Evolutionary conservation across 2,888 invertebrate species (phyloP), one percentile per base, ranked within the genome.

Genomic region (Dasypolia templi): DNA sequence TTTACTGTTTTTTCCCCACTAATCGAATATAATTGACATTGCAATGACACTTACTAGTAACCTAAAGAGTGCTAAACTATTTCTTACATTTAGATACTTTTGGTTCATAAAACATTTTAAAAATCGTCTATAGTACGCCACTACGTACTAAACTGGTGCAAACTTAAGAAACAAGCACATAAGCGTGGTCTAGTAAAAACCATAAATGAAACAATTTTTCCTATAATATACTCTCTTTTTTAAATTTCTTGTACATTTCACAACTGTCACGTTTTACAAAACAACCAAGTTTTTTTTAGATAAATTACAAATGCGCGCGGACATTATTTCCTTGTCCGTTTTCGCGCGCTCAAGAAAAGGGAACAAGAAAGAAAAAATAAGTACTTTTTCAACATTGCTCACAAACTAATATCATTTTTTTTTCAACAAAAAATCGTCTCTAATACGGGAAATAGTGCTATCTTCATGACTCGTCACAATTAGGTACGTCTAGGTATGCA

Each of bases 1-100:
- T 94, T 87, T 94, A 93, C 92, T 91, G 94, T 92, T 92, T 92
- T 92, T 91, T 92, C 91, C 88, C 79, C 92, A 93, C 96, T 96
- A 96, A 93, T 95, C 94, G 93, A 95, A 96, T 96, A 96, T 96
- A 96, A 96, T 96, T 96, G 96, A 96, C 96, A 94, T 95, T 92
- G 95, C 95, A 92, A 95, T 95, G 94, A 95, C 94, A 94, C 95
- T 95, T 95, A 95, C 95, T 96, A 95, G 93, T 95, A 96, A 91
- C 93, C 95, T 95, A 95, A 91, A 93, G 88, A 93, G 93, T 95
- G 95, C 95, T 95, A 95, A 92, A 92, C 94, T 95, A 94, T 92
- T 89, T 89, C 95, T 95, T 95, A 95, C 87, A 93, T 88, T 91
- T 93, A 94, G 82, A 92, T 90, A 91, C 86, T 88, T 82, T 95